Evolutionary conservation across 2,888 invertebrate genomes (phyloP).

Genomic region (Protula sp.): DNA sequence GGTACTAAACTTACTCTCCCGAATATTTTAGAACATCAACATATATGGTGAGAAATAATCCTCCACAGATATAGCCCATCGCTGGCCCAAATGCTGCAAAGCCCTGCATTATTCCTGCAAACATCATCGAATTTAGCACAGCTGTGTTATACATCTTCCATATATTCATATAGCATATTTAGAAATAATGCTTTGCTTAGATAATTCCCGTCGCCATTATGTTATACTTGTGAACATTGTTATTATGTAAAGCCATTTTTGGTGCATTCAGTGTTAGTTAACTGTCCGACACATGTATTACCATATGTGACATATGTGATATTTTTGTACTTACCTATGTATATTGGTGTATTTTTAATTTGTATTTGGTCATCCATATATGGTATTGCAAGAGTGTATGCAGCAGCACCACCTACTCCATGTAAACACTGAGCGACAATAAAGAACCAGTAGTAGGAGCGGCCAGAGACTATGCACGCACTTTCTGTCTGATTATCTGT

Average conservation of each 20-base stretch:
- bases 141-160: no score
- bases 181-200: no score
- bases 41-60: conserved; percentile 37
- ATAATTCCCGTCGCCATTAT: no score
- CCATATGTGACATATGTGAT: no score
- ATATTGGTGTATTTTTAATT: conserved; percentile 35
- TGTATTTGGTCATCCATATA: conserved; percentile 41
- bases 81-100: conserved; percentile 41
- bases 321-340: conserved; percentile 37
- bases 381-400: conserved; percentile 40
- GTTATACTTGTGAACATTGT: no score
- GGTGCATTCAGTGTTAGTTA: no score
- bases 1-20: no score
- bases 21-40: conserved; percentile 38
- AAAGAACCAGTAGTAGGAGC: conserved; percentile 34
- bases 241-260: no score
- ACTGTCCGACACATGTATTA: no score
- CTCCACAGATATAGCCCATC: conserved; percentile 42
- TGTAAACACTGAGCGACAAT: conserved; percentile 39
- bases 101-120: conserved; percentile 35
- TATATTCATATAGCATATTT: no score
- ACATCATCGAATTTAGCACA: no score
- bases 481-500: neutral
- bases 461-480: neutral
- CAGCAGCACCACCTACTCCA: conserved; percentile 42